Conservation (phyloP, 2,113 vertebrate species). For the Speoplatyrhinus poulsoni region DNA sequence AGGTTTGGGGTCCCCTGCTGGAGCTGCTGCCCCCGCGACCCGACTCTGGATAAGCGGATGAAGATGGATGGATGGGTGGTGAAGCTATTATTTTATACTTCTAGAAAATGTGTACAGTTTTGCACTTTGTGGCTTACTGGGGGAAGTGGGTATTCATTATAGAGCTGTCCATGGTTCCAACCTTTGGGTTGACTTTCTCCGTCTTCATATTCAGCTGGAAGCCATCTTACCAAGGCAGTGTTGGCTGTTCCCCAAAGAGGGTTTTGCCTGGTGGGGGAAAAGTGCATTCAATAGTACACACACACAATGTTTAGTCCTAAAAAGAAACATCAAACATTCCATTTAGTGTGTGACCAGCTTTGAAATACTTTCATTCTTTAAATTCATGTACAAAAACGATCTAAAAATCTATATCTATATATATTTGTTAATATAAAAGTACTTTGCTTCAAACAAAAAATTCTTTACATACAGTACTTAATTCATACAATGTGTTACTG, state of each 20-base stretch:
- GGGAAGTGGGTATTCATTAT: slow-evolving; percentile 86
- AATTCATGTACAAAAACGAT: neutral
- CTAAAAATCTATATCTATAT: neutral
- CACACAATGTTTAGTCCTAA: neutral
- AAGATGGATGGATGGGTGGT: no score
- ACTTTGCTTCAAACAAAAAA: no score
- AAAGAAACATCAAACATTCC: slow-evolving; percentile 3
- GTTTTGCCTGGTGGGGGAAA: slow-evolving; percentile 75
- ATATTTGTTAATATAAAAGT: no score
- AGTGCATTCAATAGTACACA: slow-evolving; percentile 1
- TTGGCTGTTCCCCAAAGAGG: slow-evolving; percentile 91
- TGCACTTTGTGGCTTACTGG: slow-evolving; percentile 72
- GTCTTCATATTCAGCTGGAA: slow-evolving; percentile 91
- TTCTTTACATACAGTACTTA: no score
- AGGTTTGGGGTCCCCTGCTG: no score
- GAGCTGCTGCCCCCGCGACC: no score
- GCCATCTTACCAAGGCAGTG: slow-evolving; percentile 86
- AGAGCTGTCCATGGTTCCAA: slow-evolving; percentile 80
- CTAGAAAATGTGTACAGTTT: neutral
- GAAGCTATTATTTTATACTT: neutral
- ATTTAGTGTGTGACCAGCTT: neutral
- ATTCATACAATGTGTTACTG: no score
- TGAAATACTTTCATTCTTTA: neutral
- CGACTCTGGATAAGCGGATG: no score
- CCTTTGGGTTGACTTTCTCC: slow-evolving; percentile 86